Base-by-base conservation (phyloP, 2,113 vertebrate genomes). In the Ctenomys sociabilis region DNA sequence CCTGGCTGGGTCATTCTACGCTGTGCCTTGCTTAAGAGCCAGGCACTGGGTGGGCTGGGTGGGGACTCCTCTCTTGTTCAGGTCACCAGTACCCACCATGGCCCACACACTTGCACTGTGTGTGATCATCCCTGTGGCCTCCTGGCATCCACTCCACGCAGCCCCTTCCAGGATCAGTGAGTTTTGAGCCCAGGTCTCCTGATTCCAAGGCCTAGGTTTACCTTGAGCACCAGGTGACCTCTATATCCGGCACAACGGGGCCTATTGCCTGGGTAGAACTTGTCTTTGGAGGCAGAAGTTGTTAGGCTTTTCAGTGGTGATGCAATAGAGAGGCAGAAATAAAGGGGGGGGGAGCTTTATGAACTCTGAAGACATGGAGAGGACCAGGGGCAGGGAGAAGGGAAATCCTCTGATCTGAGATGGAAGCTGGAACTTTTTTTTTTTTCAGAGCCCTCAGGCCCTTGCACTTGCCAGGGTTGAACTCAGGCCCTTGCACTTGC, bases 211-310 rank as follows among this genome's bases (percentile, higher is more conserved):
- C 7, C 77, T 28, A 37, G 37, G 28, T 45, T 49, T 73, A 61
- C 37, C 35, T 5, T 17, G 30, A 32, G 80, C 17, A 2, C 26
- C 37, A 75, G 78, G 22, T 11, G 64, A 75, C 28, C 77, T 59
- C 7, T 21, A 35, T 11, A 88, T n/a, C 40, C 35, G 40, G 40
- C 37, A 68, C 0, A n/a, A 14, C 35, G 72, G 68, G 59, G 2
- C 70, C 30, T 63, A 32, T 54, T 19, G 35, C 72, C 52, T 63
- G 30, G 43, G 13, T 78, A 66, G 52, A 22, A 54, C 70, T 73
- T 88, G 72, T 82, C 77, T 68, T 26, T 77, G 57, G 86, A 91
- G 78, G 52, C 11, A 37, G 86, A 92, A 85, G 78, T 88, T 49
- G 49, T 49, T 49, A 49, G 49, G 49, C 12, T 49, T 49, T 49